These are phyloP conservation scores for Ataeniobius toweri DNA, from an alignment of 2,797 vertebrate species.

Conservation along the genomic window DNA sequence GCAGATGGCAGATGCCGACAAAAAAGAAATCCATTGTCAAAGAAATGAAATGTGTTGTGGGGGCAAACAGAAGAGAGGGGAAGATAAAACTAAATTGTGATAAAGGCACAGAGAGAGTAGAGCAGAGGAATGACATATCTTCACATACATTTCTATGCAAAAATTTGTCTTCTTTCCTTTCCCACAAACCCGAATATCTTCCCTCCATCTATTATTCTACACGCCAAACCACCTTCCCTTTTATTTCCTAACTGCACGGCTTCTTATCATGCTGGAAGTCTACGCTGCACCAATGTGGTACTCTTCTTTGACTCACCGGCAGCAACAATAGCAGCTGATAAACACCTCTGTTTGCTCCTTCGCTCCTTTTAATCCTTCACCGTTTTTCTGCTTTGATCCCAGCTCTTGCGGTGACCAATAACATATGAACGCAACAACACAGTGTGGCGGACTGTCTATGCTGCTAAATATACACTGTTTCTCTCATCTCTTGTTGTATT, in stretches of 20 bases:
- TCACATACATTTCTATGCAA: slow-evolving; percentile 56
- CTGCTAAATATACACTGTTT: slow-evolving; percentile 70
- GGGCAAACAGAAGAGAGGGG: slow-evolving; percentile 45
- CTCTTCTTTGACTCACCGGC: slow-evolving; percentile 42
- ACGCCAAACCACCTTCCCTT: slow-evolving; percentile 45
- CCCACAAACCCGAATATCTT: slow-evolving; percentile 60
- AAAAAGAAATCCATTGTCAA: slow-evolving; percentile 40
- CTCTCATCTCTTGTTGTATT: slow-evolving; percentile 68
- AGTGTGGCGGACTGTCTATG: slow-evolving; percentile 24
- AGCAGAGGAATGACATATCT: slow-evolving; percentile 56
- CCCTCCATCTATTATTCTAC: slow-evolving; percentile 61
- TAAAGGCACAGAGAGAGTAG: slow-evolving; percentile 36
- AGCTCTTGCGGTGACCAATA: slow-evolving; percentile 59
- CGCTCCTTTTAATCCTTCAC: slow-evolving; percentile 31
- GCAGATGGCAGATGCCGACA: slow-evolving; percentile 45
- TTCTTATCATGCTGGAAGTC: slow-evolving; percentile 51
- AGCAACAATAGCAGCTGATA: slow-evolving; percentile 44
- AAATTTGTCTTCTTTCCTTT: slow-evolving; percentile 64
- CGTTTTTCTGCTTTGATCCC: slow-evolving; percentile 48
- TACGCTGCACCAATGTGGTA: slow-evolving; percentile 40
- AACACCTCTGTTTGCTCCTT: slow-evolving; percentile 47
- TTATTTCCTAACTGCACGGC: slow-evolving; percentile 54
- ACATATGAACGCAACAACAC: slow-evolving; percentile 22
- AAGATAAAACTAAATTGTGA: slow-evolving; percentile 48
- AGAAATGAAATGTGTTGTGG: slow-evolving; percentile 37